Evolutionary conservation across 2,113 vertebrate genomes (phyloP), one percentile per base, ranked within the genome.

Genomic region (Callopanchax toddi): DNA sequence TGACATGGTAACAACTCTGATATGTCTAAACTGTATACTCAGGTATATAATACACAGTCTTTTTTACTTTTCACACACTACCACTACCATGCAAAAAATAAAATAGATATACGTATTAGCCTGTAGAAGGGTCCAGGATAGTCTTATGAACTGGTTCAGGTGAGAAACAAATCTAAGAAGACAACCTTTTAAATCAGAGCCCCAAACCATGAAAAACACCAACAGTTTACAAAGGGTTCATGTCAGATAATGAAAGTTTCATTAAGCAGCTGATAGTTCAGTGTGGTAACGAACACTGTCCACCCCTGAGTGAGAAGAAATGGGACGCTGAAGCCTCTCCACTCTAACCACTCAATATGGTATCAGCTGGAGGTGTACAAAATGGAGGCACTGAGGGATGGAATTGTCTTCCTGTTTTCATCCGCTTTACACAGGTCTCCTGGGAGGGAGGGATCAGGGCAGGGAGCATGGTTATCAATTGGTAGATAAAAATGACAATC

Each of bases 401-500:
- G 85, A 86, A 91, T 88, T 87, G 89, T 88, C 86, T 85, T 86
- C 73, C 87, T 84, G 89, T 83, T 88, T 86, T 84, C 79, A 87
- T 87, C 84, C 71, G 59, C 84, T 86, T 85, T 86, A 86, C 85
- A 83, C 59, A 62, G 43, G 79, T 91, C 87, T 89, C 87, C 54
- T 43, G 87, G 87, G 85, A 87, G 54, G 83, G 79, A 66, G 86
- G 86, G 86, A 78, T 87, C 82, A 73, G 80, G 65, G 74, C 66
- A 84, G 79, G 76, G 79, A 76, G 81, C 78, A 34, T 67, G 70
- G 79, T 72, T 87, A 91, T 91, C 85, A 89, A 90, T 86, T 86
- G 89, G 87, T 68, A 89, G 84, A 91, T 89, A 89, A 91, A 89
- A 91, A 88, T 86, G 86, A 87, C 89, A 84, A 83, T 88, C 79